Evolutionary conservation across 1,140 invertebrate genomes (phyloP), one percentile per base, ranked within the genome.

Genomic region (Tyrophagus putrescentiae): DNA sequence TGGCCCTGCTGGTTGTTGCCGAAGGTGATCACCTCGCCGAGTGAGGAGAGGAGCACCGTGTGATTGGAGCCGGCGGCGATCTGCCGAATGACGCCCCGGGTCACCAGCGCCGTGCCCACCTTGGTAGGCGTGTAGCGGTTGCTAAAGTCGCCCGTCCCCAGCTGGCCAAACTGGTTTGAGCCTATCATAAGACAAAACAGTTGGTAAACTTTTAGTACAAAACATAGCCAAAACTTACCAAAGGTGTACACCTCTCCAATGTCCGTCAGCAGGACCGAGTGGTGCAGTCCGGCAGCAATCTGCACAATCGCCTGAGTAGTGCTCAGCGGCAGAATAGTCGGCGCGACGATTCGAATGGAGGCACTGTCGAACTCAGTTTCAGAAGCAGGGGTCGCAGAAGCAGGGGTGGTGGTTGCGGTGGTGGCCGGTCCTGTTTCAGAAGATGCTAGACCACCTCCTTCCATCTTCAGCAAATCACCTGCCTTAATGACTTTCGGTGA

Each of bases 31-130:
- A 98, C 83, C 71, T 92, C 84, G 4, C 94, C 94, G 66, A 85
- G 85, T 39, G 79, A 76, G 18, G 89, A 85, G n/a, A 97, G 74
- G 21, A 96, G 72, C 0, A 88, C 87, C 3, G 91, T 89, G 70
- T 98, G 94, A 74, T 95, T 91, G 68, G 87, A 91, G 3, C 94
- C 94, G 59, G 90, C 87, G 4, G 89, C 87, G 21, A 98, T 78
- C 67, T 89, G 83, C 1, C 77, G 76, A 3, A 77, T 73, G 31
- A 65, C 61, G 2, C 79, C 78, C 1, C 28, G 48, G 4, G 13
- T 27, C 21, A 54, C 28, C 18, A 0, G 28, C 31, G 50, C 45
- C 13, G 48, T 27, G n/a, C 31, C 13, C 25, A 59, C 13, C 50
- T 60, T 59, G 11, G 48, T 60, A n/a, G 48, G 33, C 6, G 25